These are phyloP conservation scores for Microctonus hyperodae DNA, from an alignment of 2,888 invertebrate genomes.

Conservation along the genomic window DNA sequence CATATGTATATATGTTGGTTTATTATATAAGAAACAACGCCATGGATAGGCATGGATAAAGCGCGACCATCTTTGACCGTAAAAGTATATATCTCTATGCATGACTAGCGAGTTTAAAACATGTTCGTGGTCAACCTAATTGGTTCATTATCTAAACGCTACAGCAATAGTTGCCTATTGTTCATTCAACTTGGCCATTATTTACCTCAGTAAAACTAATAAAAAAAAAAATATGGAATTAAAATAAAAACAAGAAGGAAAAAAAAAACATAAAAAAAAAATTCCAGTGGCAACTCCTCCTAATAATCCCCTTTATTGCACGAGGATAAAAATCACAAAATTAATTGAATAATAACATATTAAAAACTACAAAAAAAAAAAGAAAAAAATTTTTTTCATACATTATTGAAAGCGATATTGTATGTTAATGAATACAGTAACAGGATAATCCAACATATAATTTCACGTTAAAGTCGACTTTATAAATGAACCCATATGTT, in stretches of 20 bases:
- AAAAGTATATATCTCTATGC: constrained; percentile 33
- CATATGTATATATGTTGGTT: too few relatives aligned
- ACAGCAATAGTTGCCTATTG: constrained; percentile 37
- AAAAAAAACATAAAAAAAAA: too few relatives aligned
- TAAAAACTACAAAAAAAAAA: too few relatives aligned
- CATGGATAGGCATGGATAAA: constrained; percentile 19
- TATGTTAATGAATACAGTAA: too few relatives aligned
- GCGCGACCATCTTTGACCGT: constrained; percentile 29
- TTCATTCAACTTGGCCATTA: constrained; percentile 15
- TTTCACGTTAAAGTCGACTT: too few relatives aligned
- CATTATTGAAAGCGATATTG: too few relatives aligned
- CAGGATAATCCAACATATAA: neutral
- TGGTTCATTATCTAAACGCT: constrained; percentile 47
- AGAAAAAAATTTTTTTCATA: too few relatives aligned
- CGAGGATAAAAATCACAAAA: too few relatives aligned
- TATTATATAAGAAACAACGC: constrained; percentile 8
- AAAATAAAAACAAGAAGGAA: too few relatives aligned
- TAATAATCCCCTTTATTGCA: constrained; percentile 10
- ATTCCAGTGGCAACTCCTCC: too few relatives aligned
- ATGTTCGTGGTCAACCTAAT: constrained; percentile 35
- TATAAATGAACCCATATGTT: neutral
- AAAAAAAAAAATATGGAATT: too few relatives aligned
- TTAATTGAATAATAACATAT: too few relatives aligned
- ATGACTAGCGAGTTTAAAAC: constrained; percentile 29
- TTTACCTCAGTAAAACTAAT: constrained; percentile 22